phyloP scores from a whole-genome alignment of 2,113 vertebrate species.

The Macquaria ambigua region DNA sequence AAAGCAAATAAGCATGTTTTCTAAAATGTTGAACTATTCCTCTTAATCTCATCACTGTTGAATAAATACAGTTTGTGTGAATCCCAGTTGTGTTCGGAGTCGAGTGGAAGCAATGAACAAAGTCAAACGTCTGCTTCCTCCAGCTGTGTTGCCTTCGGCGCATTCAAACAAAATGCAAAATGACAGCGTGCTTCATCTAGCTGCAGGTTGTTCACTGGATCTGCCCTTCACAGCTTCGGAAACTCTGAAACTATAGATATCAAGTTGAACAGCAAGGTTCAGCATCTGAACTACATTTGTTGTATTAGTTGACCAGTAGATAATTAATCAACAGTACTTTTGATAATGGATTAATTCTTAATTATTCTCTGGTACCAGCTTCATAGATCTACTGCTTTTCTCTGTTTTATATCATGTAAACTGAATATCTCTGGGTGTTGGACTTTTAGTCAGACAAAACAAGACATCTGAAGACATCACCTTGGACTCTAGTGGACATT shows the following conservation, averaged over 20 bases:
- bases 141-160: background rate
- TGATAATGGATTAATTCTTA: too few relatives aligned
- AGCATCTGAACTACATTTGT: background rate
- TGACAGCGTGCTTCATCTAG: background rate
- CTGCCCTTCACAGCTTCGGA: constrained; percentile 9
- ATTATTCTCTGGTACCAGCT: background rate
- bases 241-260: background rate
- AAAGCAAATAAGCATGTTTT: background rate
- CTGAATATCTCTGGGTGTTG: background rate
- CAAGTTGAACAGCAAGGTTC: background rate
- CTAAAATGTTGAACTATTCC: background rate
- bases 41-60: background rate
- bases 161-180: constrained; percentile 2
- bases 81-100: background rate
- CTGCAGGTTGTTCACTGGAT: background rate
- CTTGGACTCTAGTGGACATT: too few relatives aligned
- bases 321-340: background rate
- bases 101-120: background rate
- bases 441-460: background rate
- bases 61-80: background rate
- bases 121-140: background rate
- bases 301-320: background rate
- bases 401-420: background rate
- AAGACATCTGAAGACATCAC: background rate
- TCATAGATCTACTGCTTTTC: background rate